These are phyloP conservation scores for Pogonus chalceus DNA, from an alignment of 1,140 invertebrate species.

Conservation along the genomic window DNA sequence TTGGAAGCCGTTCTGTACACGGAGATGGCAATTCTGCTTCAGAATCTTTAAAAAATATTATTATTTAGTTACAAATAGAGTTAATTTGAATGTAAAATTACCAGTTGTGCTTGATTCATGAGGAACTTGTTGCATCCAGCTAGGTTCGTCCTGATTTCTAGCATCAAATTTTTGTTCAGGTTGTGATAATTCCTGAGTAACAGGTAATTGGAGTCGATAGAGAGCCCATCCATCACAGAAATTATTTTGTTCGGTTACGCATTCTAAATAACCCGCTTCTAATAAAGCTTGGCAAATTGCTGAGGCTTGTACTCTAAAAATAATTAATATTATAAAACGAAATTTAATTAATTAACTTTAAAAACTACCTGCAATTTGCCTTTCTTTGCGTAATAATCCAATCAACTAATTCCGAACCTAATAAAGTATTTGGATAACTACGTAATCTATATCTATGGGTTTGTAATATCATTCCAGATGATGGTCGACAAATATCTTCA, in stretches of 20 bases:
- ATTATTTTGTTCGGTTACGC: constrained; percentile 36
- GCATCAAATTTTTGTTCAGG: constrained; percentile 21
- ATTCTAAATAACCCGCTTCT: constrained; percentile 67
- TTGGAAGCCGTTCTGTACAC: constrained; percentile 18
- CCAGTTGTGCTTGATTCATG: constrained; percentile 45
- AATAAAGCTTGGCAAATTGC: constrained; percentile 73
- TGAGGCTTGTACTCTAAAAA: constrained; percentile 60
- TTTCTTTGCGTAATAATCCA: constrained; percentile 66
- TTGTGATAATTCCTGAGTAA: constrained; percentile 20
- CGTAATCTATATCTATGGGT: constrained; percentile 54
- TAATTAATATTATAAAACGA: constrained; percentile 11
- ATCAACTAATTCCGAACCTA: constrained; percentile 63
- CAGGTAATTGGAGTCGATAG: constrained; percentile 39
- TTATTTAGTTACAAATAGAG: background rate
- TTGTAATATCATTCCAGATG: constrained; percentile 42
- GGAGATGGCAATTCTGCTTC: constrained; percentile 40
- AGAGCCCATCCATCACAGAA: constrained; percentile 47
- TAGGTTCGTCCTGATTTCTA: constrained; percentile 43
- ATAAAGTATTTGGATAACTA: constrained; percentile 56
- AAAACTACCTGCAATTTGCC: constrained; percentile 42
- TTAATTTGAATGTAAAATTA: constrained; percentile 20
- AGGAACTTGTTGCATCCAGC: constrained; percentile 60
- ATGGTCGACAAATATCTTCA: constrained; percentile 55
- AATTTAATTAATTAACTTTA: constrained; percentile 15
- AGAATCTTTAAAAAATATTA: constrained; percentile 36